These are phyloP conservation scores for Peromyscus leucopus DNA, from an alignment of 2,113 vertebrate species.

Conservation along the genomic window DNA sequence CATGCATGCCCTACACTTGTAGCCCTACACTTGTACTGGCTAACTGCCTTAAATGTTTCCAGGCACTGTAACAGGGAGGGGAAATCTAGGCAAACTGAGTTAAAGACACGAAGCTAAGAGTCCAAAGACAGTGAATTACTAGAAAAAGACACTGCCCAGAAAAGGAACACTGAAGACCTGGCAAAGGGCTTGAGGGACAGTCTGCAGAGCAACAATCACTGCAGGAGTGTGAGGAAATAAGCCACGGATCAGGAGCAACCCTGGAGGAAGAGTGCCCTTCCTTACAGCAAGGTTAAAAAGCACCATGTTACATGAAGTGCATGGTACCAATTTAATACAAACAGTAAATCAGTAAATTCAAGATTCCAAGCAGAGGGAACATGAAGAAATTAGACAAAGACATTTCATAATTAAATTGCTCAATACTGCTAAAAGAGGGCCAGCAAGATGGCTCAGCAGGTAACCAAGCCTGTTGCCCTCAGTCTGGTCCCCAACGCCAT, in stretches of 20 bases:
- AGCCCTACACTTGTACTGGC: neutral
- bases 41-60: neutral
- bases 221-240: neutral
- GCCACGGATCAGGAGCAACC: neutral
- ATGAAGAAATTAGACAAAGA: slow-evolving; percentile 30
- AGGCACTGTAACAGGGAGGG: neutral
- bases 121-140: neutral
- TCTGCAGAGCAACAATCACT: neutral
- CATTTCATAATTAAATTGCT: slow-evolving; percentile 32
- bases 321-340: slow-evolving; percentile 44
- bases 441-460: neutral
- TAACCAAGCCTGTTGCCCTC: neutral
- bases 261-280: neutral
- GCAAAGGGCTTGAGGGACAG: neutral
- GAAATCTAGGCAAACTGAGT: neutral
- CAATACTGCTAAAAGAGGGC: slow-evolving; percentile 35
- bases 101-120: neutral
- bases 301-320: neutral
- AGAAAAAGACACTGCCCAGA: neutral
- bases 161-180: neutral
- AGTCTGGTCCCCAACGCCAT: neutral
- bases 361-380: slow-evolving; percentile 14
- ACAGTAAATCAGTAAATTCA: slow-evolving; percentile 55
- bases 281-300: neutral
- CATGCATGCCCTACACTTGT: neutral